These are phyloP conservation scores for Eurytoma californica DNA, from an alignment of 2,888 invertebrate species.

Conservation along the genomic window DNA sequence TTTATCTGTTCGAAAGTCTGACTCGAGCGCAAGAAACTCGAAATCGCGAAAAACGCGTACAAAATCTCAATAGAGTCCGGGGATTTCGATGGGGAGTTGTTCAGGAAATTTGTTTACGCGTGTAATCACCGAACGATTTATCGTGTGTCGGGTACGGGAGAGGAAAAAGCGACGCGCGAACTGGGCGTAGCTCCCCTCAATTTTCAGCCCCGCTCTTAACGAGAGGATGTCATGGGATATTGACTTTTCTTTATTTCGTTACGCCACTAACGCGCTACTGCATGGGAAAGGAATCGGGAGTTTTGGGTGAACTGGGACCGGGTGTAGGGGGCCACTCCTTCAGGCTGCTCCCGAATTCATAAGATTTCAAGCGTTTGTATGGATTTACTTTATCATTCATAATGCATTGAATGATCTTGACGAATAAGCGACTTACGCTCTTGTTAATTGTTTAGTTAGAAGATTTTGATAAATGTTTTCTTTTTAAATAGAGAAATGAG, in stretches of 20 bases:
- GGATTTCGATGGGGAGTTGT: neutral
- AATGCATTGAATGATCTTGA: too few relatives aligned
- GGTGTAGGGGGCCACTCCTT: neutral
- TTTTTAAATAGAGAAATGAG: too few relatives aligned
- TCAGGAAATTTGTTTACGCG: slow-evolving; percentile 61
- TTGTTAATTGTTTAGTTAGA: too few relatives aligned
- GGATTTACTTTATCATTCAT: too few relatives aligned
- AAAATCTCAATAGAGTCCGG: neutral
- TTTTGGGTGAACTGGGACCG: slow-evolving; percentile 2
- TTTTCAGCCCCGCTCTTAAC: slow-evolving; percentile 52
- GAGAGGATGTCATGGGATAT: slow-evolving; percentile 61
- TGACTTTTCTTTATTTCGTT: slow-evolving; percentile 60
- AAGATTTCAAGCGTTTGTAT: too few relatives aligned
- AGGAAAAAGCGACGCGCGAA: slow-evolving; percentile 30
- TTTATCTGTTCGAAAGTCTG: too few relatives aligned
- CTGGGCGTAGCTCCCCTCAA: slow-evolving; percentile 50
- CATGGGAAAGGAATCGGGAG: slow-evolving; percentile 24
- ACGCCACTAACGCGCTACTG: slow-evolving; percentile 25
- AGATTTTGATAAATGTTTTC: too few relatives aligned
- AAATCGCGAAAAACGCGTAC: neutral
- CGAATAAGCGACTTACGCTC: too few relatives aligned
- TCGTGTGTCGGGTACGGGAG: slow-evolving; percentile 48
- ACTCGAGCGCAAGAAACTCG: too few relatives aligned
- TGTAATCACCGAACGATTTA: slow-evolving; percentile 64
- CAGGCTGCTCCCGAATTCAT: too few relatives aligned